Evolutionary conservation across 2,888 invertebrate species (phyloP), one percentile per base, ranked within the genome.

Genomic region (Tinea semifulvella): DNA sequence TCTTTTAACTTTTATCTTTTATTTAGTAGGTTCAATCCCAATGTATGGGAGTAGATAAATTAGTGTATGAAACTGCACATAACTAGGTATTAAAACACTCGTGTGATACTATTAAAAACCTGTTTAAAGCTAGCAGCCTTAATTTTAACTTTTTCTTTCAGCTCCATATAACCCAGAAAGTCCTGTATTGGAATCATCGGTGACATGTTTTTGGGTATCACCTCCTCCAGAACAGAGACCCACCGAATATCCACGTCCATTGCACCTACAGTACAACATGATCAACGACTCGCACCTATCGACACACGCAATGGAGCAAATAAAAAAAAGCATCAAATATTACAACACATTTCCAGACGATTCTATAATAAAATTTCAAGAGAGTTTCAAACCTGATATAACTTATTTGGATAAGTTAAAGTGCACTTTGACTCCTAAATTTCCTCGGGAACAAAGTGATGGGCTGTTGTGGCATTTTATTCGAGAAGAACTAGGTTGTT

Each of bases 141-240:
- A n/a, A 31, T 31, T 5, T 31, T 31, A 7, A 5, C 40, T 42
- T 45, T 51, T 52, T 46, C 18, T 82, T 84, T 44, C 64, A 94
- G 93, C 94, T 26, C 93, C 94, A 0, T 92, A 93, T 59, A 90
- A 90, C 59, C 88, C 88, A 47, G 91, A 92, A 61, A 90, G 89
- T 58, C 86, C 87, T 44, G 90, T 90, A 17, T 69, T 92, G 52
- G 94, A 94, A 59, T 94, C 95, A 1, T 89, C 89, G 38, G 84
- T 94, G 10, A 89, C 91, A 49, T 89, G 92, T 46, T 97, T 92
- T 69, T 97, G 97, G 96, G 94, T 96, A 2, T 88, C 94, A 80
- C 96, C 97, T n/a, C 96, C 97, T 2, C 92, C 94, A 35, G 97
- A 97, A 79, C 91, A 91, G 59, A 87, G 92, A 55, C 94, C 94